phyloP scores from a whole-genome alignment of 1,140 invertebrate species.

The Triops cancriformis region DNA sequence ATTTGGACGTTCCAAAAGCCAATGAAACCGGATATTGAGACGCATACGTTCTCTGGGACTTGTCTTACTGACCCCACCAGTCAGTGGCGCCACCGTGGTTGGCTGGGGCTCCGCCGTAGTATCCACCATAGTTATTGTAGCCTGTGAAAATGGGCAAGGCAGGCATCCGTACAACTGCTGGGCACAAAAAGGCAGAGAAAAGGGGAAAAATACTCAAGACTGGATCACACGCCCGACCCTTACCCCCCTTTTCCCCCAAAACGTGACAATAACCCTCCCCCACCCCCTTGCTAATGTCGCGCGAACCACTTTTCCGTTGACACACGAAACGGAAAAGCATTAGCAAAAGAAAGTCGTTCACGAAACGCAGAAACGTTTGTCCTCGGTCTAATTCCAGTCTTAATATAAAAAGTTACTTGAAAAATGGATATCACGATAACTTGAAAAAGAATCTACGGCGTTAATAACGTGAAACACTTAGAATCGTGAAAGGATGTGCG shows the following conservation, averaged over 20 bases:
- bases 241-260: conserved; percentile 10
- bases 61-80: conserved; percentile 27
- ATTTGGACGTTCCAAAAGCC: neutral
- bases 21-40: neutral
- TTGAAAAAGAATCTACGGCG: conserved; percentile 2
- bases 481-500: no score
- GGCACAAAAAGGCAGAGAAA: conserved; percentile 21
- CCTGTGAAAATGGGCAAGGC: conserved; percentile 25
- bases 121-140: conserved; percentile 18
- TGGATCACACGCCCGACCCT: conserved; percentile 5
- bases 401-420: no score
- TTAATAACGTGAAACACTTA: neutral
- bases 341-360: no score
- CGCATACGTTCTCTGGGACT: neutral
- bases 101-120: conserved; percentile 20
- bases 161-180: conserved; percentile 25
- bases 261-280: neutral
- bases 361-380: no score
- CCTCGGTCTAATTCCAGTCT: no score
- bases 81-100: conserved; percentile 19
- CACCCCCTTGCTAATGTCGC: neutral
- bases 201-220: conserved; percentile 21
- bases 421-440: no score
- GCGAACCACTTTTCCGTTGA: neutral
- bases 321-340: no score